Evolutionary conservation across 2,888 invertebrate genomes (phyloP).

Genomic region (Stegophylla sp.): DNA sequence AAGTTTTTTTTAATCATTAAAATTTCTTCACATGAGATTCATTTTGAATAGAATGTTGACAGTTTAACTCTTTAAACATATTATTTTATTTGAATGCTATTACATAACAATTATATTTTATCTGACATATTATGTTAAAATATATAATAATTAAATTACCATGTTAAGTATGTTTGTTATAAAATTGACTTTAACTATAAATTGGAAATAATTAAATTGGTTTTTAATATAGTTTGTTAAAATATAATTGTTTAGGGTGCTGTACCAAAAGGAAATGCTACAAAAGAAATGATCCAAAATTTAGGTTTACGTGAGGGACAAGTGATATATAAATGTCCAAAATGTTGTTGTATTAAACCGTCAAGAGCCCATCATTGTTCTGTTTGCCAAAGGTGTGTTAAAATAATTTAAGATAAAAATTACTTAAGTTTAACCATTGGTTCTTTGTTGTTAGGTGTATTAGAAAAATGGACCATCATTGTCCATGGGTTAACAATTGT

Average conservation of each 20-base stretch:
- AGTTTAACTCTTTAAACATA: not conserved
- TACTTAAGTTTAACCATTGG: not conserved
- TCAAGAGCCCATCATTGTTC: conserved; percentile 96
- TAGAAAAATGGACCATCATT: conserved; percentile 85
- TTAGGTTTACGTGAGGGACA: conserved; percentile 91
- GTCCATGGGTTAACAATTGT: conserved; percentile 99
- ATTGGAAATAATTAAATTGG: no score
- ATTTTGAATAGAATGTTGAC: not conserved
- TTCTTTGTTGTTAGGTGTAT: conserved; percentile 72
- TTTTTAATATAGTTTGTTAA: no score
- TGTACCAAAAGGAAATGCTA: conserved; percentile 93
- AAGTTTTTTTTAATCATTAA: not conserved
- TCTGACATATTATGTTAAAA: no score
- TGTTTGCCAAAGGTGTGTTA: conserved; percentile 80
- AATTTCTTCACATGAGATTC: not conserved
- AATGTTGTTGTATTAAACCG: conserved; percentile 95
- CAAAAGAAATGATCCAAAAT: conserved; percentile 92
- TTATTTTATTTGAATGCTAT: no score
- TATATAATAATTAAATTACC: no score
- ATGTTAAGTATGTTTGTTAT: no score
- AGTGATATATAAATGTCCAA: conserved; percentile 93
- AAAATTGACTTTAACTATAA: no score
- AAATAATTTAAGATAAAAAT: not conserved
- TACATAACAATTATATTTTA: no score
- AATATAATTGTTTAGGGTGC: conserved; percentile 74